Conservation (phyloP, 2,888 invertebrate species). For the Rhamphomyia laevipes region DNA sequence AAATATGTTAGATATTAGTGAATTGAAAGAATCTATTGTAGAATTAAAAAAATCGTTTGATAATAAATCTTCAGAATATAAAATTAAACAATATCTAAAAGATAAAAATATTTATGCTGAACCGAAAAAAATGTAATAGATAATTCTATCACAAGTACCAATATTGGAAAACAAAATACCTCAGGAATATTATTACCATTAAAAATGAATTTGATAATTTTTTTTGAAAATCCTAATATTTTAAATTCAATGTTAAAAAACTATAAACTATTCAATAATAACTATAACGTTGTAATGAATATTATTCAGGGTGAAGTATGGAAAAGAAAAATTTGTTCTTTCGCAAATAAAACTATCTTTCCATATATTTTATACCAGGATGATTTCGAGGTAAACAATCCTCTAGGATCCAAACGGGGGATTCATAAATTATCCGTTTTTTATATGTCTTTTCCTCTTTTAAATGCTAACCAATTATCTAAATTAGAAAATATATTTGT, state of each 20-base stretch:
- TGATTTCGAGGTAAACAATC: slow-evolving; percentile 8
- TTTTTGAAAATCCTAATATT: background rate
- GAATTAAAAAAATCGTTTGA: background rate
- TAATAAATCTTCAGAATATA: background rate
- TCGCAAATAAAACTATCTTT: background rate
- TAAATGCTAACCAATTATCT: background rate
- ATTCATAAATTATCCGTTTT: slow-evolving; percentile 2
- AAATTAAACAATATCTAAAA: background rate
- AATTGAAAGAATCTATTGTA: background rate
- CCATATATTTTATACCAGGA: slow-evolving; percentile 8
- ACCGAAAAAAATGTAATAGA: no score
- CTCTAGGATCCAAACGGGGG: slow-evolving; percentile 4
- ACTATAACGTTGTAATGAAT: background rate
- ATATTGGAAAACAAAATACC: background rate
- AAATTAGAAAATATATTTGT: slow-evolving; percentile 9
- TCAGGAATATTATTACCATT: background rate
- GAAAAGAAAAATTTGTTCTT: background rate
- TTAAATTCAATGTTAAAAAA: slow-evolving; percentile 1
- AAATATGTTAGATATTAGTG: background rate
- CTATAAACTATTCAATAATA: background rate
- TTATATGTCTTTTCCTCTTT: slow-evolving; percentile 5
- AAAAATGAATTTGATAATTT: background rate
- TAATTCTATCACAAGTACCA: background rate
- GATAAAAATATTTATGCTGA: no score
- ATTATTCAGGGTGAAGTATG: background rate